Conservation (phyloP, 2,888 invertebrate species). For the Lasioglossum vierecki region DNA sequence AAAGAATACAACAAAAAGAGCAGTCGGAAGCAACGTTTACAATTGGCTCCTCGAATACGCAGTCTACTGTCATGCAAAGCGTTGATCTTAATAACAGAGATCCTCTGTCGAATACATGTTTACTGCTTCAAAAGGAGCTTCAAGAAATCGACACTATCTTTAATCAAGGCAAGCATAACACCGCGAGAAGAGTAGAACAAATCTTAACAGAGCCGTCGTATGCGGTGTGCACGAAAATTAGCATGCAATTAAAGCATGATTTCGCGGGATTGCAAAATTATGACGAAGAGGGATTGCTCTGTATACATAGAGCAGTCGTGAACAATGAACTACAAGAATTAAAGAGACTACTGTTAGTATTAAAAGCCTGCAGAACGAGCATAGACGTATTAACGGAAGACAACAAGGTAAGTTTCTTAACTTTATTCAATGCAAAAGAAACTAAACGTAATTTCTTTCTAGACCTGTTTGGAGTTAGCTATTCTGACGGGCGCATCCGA, state of each 20-base stretch:
- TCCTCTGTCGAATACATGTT: background rate
- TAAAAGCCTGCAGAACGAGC: constrained; percentile 66
- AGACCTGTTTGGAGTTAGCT: constrained; percentile 80
- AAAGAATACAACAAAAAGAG: constrained; percentile 56
- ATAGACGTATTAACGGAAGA: constrained; percentile 72
- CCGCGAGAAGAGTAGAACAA: constrained; percentile 55
- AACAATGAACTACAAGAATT: constrained; percentile 63
- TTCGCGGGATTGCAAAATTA: constrained; percentile 63
- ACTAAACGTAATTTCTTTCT: constrained; percentile 28
- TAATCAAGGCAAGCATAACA: constrained; percentile 23
- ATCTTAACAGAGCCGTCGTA: constrained; percentile 56
- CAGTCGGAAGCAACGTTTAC: background rate
- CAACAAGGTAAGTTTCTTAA: constrained; percentile 67
- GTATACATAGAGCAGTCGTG: constrained; percentile 77
- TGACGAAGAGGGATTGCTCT: constrained; percentile 75
- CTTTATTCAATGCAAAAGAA: background rate
- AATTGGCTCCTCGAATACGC: background rate
- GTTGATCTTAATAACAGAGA: background rate
- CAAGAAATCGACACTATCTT: constrained; percentile 53
- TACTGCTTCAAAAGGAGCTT: background rate
- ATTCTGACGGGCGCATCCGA: constrained; percentile 66
- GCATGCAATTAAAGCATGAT: constrained; percentile 71
- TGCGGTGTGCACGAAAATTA: constrained; percentile 43
- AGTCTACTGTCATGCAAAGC: background rate
- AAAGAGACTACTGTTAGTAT: constrained; percentile 71